Conservation (phyloP, 2,888 invertebrate genomes). For the Drosophila falleni region DNA sequence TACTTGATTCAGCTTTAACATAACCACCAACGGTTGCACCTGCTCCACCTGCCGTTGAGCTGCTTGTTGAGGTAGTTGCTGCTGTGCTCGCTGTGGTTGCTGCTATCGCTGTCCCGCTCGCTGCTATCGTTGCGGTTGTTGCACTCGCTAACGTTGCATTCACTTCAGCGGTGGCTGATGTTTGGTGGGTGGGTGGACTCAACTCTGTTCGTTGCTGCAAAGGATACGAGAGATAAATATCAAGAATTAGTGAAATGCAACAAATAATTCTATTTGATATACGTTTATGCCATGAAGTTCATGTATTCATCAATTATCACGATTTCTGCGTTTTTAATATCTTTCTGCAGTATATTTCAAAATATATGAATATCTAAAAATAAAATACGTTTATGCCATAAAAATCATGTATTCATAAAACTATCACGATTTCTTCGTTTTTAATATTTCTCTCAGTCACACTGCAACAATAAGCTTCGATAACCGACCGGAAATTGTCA, state of each 20-base stretch:
- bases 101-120: slow-evolving; percentile 57
- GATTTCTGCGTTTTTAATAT: neutral
- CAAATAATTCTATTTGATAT: neutral
- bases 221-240: slow-evolving; percentile 7
- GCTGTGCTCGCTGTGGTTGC: slow-evolving; percentile 42
- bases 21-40: slow-evolving; percentile 29
- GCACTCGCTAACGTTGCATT: slow-evolving; percentile 63
- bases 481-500: slow-evolving; percentile 16
- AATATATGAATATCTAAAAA: neutral
- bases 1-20: slow-evolving; percentile 59
- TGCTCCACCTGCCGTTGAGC: slow-evolving; percentile 18
- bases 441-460: neutral
- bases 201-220: slow-evolving; percentile 85
- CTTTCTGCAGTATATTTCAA: neutral
- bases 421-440: neutral
- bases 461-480: neutral
- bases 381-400: neutral
- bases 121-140: slow-evolving; percentile 61
- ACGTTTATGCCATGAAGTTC: neutral
- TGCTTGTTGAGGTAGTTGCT: slow-evolving; percentile 47
- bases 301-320: neutral
- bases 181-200: slow-evolving; percentile 84
- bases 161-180: slow-evolving; percentile 76
- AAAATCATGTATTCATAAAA: neutral
- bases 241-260: slow-evolving; percentile 1